Conservation (phyloP, 2,113 vertebrate genomes). For the Benitochromis conjunctus region DNA sequence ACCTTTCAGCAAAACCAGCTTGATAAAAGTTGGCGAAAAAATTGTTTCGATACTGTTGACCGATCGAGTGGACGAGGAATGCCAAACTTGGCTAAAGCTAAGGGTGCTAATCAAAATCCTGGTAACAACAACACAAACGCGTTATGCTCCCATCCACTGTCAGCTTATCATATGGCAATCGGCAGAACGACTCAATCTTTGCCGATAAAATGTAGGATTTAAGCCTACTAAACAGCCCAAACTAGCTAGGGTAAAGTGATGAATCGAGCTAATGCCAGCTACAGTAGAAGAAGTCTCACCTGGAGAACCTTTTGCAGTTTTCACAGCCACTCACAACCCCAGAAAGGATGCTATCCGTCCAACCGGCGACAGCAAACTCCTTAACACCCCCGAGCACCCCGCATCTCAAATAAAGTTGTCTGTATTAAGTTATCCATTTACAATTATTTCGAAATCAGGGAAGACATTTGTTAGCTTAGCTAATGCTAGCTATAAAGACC, state of each 20-base stretch:
- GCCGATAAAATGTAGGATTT: neutral
- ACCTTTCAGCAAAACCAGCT: neutral
- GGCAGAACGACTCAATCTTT: neutral
- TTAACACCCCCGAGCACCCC: conserved; percentile 11
- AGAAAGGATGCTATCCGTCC: conserved; percentile 15
- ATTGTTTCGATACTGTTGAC: neutral
- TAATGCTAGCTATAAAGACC: conserved; percentile 48
- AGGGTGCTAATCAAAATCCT: neutral
- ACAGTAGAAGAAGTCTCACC: conserved; percentile 47
- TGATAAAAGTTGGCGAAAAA: neutral
- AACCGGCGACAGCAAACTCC: conserved; percentile 16
- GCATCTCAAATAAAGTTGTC: neutral
- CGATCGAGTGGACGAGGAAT: neutral
- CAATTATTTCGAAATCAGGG: conserved; percentile 9
- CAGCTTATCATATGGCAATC: neutral
- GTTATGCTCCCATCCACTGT: neutral
- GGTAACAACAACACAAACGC: neutral
- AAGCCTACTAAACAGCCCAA: neutral
- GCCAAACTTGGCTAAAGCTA: conserved; percentile 19
- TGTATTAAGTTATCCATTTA: conserved; percentile 38
- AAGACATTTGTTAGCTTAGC: conserved; percentile 62
- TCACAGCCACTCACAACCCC: conserved; percentile 18
- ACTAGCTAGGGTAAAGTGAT: conserved; percentile 12
- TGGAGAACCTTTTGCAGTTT: conserved; percentile 47
- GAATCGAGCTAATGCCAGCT: conserved; percentile 10